Evolutionary conservation across 2,113 vertebrate species (phyloP), one percentile per base, ranked within the genome.

Genomic region (Siniperca chuatsi): DNA sequence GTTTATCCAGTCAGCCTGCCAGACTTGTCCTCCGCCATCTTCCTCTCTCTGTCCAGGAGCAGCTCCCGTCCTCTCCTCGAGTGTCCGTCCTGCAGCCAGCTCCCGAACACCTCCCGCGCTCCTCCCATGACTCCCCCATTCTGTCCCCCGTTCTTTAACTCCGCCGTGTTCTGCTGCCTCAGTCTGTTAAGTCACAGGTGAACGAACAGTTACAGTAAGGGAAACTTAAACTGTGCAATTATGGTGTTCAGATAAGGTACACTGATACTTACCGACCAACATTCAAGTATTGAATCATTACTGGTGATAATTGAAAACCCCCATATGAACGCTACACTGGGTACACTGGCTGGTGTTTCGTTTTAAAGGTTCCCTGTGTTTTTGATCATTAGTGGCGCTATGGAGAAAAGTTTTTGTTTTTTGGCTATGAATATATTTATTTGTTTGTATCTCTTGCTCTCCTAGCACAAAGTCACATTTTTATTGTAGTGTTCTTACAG

Each of bases 71-170:
- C 87, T 76, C 91, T 90, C 81, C 86, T 84, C 0, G 95, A 94
- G 23, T 0, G 96, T 95, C 91, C 87, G 82, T 97, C 96, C 88
- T 97, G 96, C 76, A 96, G 93, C 96, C 96, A 98, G 88, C 89
- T 96, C 0, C 95, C 93, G 0, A 96, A 92, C 84, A 96, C 94
- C 84, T 95, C 96, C 86, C 76, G 73, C 1, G 40, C 89, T 69
- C 81, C 90, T 21, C 85, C 91, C 18, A 70, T 89, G 37, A 95
- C 82, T 7, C 81, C 88, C 0, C 95, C 96, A 69, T 95, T 95
- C 9, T 86, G 94, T 78, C 95, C 95, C 78, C 83, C 95, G 78
- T 95, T 95, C 89, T 96, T 96, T 75, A 95, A 90, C 72, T 96
- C 96, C 0, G 64, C 82, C 50, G 77, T 2, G 54, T 92, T 94